Base-by-base conservation (phyloP, 2,113 vertebrate genomes). In the Megaceryle torquata region DNA sequence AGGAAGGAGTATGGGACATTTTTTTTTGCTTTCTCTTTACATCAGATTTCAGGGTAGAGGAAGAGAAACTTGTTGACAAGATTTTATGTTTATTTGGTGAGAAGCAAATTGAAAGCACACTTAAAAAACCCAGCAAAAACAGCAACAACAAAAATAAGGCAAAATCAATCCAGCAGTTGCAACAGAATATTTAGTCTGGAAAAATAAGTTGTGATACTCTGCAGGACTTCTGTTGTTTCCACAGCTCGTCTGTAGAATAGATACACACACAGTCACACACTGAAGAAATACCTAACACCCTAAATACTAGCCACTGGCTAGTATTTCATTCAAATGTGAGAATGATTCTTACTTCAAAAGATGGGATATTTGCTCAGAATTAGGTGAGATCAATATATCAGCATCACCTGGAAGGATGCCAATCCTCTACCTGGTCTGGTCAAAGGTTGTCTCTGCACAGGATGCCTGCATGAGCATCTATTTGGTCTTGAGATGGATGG, bases 61-160 rank as follows among this genome's bases (percentile, higher is more conserved):
- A 86, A 74, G 29, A 83, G 29, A 88, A 90, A 76, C 48, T 79
- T 92, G 77, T 43, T 92, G 93, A 93, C 53, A 93, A 94, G 53
- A 79, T 69, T 94, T 86, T 79, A 26, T 93, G 69, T 84, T 86
- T 88, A 88, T 84, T 94, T 93, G 69, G 60, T 81, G 61, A 93
- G 86, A 82, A 94, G 44, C 15, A 94, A 89, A 94, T 92, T 79
- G 80, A 88, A 97, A 92, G 88, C 72, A 95, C 11, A 37, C 92
- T 93, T 80, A 2, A 88, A 86, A 93, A 80, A n/a, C 2, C 16
- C 51, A 74, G 21, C 46, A 63, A 77, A 91, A 88, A 4, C 11
- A 86, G 68, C 60, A 86, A 81, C 59, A 92, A 43, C n/a, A 65
- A 83, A 94, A 91, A 57, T 44, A 88, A 83, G 22, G 29, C 68